Base-by-base conservation (phyloP, 2,888 invertebrate species). In the Mechanitis messenoides region DNA sequence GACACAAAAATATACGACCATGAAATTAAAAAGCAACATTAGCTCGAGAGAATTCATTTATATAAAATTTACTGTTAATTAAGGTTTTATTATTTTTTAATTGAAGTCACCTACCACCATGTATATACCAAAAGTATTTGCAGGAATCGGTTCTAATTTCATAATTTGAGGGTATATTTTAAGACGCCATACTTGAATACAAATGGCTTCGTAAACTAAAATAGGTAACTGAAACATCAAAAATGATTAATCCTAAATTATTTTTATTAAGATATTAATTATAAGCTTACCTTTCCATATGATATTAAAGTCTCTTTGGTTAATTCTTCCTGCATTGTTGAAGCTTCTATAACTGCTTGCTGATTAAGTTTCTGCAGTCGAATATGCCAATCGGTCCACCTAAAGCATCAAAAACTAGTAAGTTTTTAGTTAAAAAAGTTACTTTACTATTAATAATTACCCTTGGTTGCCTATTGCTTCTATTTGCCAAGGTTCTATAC, bases 331-430 rank as follows among this genome's bases (percentile, higher is more conserved):
- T 93, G 93, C 74, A 94, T 88, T 35, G 92, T 92, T 11, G 93
- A 91, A 1, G 96, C 96, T 90, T 97, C 97, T 53, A 96, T 80
- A 53, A 95, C 92, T 1, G 96, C 96, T 87, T 97, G 96, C 81
- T 97, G 96, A 75, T 96, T 96, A 11, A 98, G 80, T 80, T 96
- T 95, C 75, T 97, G 95, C 7, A 97, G 79, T 72, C 94, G 92
- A 76, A 96, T 94, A 77, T 97, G 97, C 85, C 93, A 93, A 71
- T 95, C 94, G 55, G 95, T 85, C 96, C 96, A 96, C 59, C 94
- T 95, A 68, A 67, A 70, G 81, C 70, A 42, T 42, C 7, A 42
- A 11, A 50, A 63, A 46, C 35, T 6, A 55, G n/a, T 45, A 42
- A 28, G 5, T 33, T 28, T 33, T 54, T 55, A 55, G 53, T 60